Evolutionary conservation across 2,113 vertebrate genomes (phyloP), one percentile per base, ranked within the genome.

Genomic region (Cochlearius cochlearius): DNA sequence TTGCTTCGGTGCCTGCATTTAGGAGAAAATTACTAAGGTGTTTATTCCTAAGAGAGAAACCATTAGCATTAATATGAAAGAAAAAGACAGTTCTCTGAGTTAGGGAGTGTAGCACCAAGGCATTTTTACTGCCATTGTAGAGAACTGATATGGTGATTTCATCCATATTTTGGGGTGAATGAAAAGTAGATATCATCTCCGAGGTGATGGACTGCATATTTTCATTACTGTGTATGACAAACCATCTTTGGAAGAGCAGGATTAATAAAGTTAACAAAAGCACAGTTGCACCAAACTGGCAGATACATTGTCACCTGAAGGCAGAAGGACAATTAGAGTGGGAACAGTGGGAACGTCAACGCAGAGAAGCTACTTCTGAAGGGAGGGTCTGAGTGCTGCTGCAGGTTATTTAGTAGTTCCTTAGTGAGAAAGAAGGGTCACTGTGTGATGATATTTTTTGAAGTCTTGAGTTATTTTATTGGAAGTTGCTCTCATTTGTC

Each of bases 11-110:
- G 84, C 52, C 55, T 91, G 68, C 93, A 94, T 95, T 94, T 94
- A 90, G 58, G 58, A 92, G 86, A 95, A 98, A 97, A 96, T 92
- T 96, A 77, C 88, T 64, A 72, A 93, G 79, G 81, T 94, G 64
- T 94, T 96, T 94, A 86, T 96, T 34, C 88, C 73, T 77, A 68
- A 87, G 85, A 82, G 94, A 91, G 49, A 96, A 75, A 56, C 45
- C n/a, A 86, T 94, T 93, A 90, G 7, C 80, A 88, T 96, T 88
- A 95, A 91, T 76, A 94, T 56, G 85, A 90, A 93, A 94, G 86
- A 53, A 80, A 96, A 95, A 96, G 47, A 21, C 76, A 81, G 63
- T 75, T 95, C 36, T 55, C 58, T 60, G 79, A 88, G 67, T 83
- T 72, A 69, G 32, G 10, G 11, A 79, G 3, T 89, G 30, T 43